Percentiles rank a stretch among this genome's conserved stretches.
Conservation (phyloP, 2,888 invertebrate genomes). For the Odiellus spinosus region DNA sequence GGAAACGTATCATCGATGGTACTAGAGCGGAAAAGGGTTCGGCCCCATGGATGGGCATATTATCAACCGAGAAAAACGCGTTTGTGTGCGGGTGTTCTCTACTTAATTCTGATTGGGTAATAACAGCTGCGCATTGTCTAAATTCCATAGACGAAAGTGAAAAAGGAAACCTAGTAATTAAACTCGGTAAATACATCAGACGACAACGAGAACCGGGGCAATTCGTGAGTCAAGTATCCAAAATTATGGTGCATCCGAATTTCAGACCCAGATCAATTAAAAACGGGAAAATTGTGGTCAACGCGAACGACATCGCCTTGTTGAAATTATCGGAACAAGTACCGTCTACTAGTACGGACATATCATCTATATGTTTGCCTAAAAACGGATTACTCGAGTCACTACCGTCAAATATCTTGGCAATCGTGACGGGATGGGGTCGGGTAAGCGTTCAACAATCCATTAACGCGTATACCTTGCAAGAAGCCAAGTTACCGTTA, state of each 20-base stretch:
- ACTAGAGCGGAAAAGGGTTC: slow-evolving; percentile 10
- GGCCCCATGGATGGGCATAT: slow-evolving; percentile 17
- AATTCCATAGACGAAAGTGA: slow-evolving; percentile 2
- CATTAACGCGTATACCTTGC: slow-evolving; percentile 14
- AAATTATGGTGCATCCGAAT: slow-evolving; percentile 9
- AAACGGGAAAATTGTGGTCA: slow-evolving; percentile 6
- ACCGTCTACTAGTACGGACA: slow-evolving; percentile 2
- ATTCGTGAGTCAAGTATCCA: slow-evolving; percentile 6
- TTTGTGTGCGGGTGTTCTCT: slow-evolving; percentile 20
- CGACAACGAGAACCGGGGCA: slow-evolving; percentile 15
- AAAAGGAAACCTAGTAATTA: slow-evolving; percentile 10
- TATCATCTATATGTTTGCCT: slow-evolving; percentile 18
- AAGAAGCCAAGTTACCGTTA: slow-evolving; percentile 18
- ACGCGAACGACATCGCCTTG: slow-evolving; percentile 21
- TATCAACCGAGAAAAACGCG: slow-evolving; percentile 11
- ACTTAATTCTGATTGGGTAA: slow-evolving; percentile 17
- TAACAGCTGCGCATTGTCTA: slow-evolving; percentile 22
- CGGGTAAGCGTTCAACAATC: slow-evolving; percentile 15
- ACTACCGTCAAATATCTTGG: slow-evolving; percentile 8
- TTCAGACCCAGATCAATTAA: slow-evolving; percentile 4
- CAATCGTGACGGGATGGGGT: slow-evolving; percentile 21
- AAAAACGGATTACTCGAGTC: slow-evolving; percentile 7
- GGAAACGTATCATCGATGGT: slow-evolving; percentile 13
- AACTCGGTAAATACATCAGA: slow-evolving; percentile 19
- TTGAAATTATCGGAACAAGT: slow-evolving; percentile 11